Evolutionary conservation across 2,888 invertebrate species (phyloP).

Genomic region (Octonoba sinensis): DNA sequence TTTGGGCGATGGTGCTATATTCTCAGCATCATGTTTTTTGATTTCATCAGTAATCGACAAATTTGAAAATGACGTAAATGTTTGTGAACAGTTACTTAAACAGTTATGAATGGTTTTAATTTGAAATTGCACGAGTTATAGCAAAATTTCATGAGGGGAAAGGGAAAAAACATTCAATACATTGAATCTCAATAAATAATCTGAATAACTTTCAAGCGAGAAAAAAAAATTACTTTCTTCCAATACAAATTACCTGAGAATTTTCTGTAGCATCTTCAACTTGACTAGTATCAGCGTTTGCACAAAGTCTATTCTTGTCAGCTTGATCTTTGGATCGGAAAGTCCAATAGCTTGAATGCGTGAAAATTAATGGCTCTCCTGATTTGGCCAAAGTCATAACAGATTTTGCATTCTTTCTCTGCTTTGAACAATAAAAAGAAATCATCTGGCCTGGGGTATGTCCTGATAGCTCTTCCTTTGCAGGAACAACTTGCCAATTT

Average conservation of each 20-base stretch:
- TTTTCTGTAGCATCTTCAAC: slow-evolving; percentile 21
- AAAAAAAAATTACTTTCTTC: neutral
- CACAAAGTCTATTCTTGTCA: neutral
- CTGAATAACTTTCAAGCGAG: neutral
- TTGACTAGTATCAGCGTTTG: slow-evolving; percentile 1
- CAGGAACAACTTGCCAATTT: slow-evolving; percentile 78
- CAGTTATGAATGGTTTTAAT: too few species aligned
- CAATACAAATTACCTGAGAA: slow-evolving; percentile 39
- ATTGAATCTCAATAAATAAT: neutral
- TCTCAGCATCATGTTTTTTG: too few species aligned
- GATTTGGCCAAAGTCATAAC: slow-evolving; percentile 68
- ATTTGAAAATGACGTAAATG: too few species aligned
- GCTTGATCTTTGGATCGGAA: slow-evolving; percentile 63
- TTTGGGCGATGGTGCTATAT: too few species aligned
- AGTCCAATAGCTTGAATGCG: slow-evolving; percentile 72
- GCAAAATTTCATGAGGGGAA: too few species aligned
- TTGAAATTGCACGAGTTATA: too few species aligned
- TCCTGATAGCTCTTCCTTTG: slow-evolving; percentile 72
- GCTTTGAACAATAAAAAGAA: slow-evolving; percentile 82
- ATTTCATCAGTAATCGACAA: too few species aligned
- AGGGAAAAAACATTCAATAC: neutral
- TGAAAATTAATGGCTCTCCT: slow-evolving; percentile 66
- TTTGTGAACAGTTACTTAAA: too few species aligned
- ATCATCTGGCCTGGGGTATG: slow-evolving; percentile 79
- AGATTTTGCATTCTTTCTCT: slow-evolving; percentile 77